Percentiles rank a stretch among this genome's conserved stretches.
These are phyloP conservation scores for Mesaphorura yosii DNA, from an alignment of 1,140 invertebrate species.

Conservation along the genomic window DNA sequence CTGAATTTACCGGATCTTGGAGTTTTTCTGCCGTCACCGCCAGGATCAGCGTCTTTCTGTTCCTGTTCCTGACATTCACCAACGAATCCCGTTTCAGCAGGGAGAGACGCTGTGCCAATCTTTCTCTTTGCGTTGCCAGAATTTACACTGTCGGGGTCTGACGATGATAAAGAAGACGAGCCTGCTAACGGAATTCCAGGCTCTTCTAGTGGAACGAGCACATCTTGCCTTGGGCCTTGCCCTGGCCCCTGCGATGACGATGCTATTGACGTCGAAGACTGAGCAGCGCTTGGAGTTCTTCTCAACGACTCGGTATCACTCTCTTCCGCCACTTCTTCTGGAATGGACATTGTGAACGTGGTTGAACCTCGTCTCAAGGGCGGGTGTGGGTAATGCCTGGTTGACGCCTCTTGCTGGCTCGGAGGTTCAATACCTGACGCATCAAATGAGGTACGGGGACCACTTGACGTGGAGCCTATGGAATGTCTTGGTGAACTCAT, in stretches of 20 bases:
- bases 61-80: too few species aligned
- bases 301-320: constrained; percentile 25
- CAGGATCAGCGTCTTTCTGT: too few species aligned
- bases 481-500: constrained; percentile 30
- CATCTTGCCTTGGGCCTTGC: too few species aligned
- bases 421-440: background rate
- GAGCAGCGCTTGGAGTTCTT: too few species aligned
- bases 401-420: background rate
- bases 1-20: background rate
- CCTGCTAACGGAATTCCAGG: too few species aligned
- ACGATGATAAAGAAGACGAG: background rate
- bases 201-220: too few species aligned
- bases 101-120: too few species aligned
- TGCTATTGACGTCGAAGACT: too few species aligned
- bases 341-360: constrained; percentile 19
- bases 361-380: constrained; percentile 20
- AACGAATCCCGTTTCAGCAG: too few species aligned
- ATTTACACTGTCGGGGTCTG: background rate
- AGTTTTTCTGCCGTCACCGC: background rate
- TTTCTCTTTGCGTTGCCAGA: too few species aligned
- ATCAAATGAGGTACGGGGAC: background rate
- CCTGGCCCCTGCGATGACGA: too few species aligned
- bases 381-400: background rate
- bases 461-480: constrained; percentile 18
- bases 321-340: constrained; percentile 25